Evolutionary conservation across 1,140 invertebrate species (phyloP), one percentile per base, ranked within the genome.

Genomic region (Bombus pascuorum): DNA sequence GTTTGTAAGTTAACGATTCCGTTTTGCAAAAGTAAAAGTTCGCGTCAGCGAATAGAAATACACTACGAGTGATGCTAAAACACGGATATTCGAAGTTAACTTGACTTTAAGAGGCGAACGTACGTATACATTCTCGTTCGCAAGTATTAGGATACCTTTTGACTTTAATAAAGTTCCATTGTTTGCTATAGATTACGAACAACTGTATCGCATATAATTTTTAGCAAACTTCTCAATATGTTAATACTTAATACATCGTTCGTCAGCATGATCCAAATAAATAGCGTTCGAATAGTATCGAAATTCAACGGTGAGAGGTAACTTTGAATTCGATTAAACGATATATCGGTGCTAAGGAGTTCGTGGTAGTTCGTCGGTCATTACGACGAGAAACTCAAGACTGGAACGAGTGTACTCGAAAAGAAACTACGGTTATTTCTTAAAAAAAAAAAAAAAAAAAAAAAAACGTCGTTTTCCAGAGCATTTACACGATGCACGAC

Each of bases 121-220:
- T 53, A 22, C 1, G 18, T 53, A 53, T 53, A 53, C 18, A 1
- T 6, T 8, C 15, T 53, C 1, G 47, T 53, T 53, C 47, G 18
- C 18, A 18, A 6, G 1, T 18, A 22, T 53, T 2, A 0, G 0
- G 0, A 47, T 18, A 18, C 0, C 15, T 47, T 47, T 15, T 47
- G 5, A 47, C 5, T 47, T 53, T 53, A 53, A 53, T 22, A 6
- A 0, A 22, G 47, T 18, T 18, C 1, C 47, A 6, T 6, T 53
- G 6, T 53, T 53, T 53, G 1, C 15, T 53, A 53, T 53, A 6
- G 59, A n/a, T 62, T 12, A n/a, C 8, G 59, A 62, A n/a, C 59
- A n/a, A n/a, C 28, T 13, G 12, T n/a, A 10, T 62, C 13, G 3
- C 28, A 0, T 22, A 22, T 53, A n/a, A 62, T 28, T n/a, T 28